These are phyloP conservation scores for Telmatochromis sp. DNA, from an alignment of 2,113 vertebrate genomes.

Conservation along the genomic window DNA sequence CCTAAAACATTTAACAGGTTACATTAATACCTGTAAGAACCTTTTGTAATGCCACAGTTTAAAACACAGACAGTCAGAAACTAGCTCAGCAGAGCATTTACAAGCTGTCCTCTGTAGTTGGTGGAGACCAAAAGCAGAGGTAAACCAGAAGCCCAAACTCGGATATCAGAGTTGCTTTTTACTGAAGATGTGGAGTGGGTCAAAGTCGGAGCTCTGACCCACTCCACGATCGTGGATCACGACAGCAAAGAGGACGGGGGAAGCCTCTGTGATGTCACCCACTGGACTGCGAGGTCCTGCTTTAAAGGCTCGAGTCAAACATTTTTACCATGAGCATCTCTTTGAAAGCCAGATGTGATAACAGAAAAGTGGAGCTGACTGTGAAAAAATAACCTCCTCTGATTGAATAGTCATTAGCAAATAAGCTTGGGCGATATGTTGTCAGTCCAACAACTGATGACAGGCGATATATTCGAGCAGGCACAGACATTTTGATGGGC, in stretches of 20 bases:
- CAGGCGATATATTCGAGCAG: background rate
- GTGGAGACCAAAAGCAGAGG: background rate
- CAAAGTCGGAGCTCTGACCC: background rate
- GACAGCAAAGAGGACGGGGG: background rate
- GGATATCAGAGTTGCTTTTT: background rate
- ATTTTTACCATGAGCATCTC: background rate
- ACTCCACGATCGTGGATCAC: accelerated
- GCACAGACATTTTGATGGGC: background rate
- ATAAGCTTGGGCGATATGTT: background rate
- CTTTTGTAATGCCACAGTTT: background rate
- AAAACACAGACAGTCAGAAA: background rate
- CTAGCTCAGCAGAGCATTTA: background rate
- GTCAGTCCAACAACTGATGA: background rate
- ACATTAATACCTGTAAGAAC: background rate
- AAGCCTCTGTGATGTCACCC: background rate
- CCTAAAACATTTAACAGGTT: background rate
- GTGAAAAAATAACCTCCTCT: background rate
- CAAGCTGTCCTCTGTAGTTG: background rate
- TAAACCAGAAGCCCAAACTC: background rate
- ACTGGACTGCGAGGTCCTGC: background rate
- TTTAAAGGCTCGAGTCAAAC: background rate
- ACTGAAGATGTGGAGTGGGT: background rate
- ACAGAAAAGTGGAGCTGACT: background rate
- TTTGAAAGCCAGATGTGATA: background rate
- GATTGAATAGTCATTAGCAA: background rate